Conservation (phyloP, 2,888 invertebrate genomes). For the Drosophila rellima region DNA sequence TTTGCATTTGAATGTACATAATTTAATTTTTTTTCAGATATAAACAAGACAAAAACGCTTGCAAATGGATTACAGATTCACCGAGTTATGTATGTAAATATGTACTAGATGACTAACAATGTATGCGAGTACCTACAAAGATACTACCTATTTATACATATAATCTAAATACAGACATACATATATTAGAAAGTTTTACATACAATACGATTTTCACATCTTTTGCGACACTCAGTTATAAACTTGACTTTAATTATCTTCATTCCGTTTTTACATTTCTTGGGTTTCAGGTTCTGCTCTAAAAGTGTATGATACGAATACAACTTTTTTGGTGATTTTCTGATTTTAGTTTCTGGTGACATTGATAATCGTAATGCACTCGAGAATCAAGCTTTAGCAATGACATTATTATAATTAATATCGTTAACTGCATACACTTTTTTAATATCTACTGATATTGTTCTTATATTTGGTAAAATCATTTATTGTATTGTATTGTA, state of each 20-base stretch:
- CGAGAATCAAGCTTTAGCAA: conserved; percentile 30
- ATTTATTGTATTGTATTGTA: conserved; percentile 48
- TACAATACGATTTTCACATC: conserved; percentile 47
- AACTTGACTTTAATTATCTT: conserved; percentile 1
- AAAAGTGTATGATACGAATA: conserved; percentile 63
- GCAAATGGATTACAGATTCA: conserved; percentile 69
- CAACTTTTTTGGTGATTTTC: conserved; percentile 44
- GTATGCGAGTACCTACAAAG: conserved; percentile 22
- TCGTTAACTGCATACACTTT: conserved; percentile 81
- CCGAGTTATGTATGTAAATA: conserved; percentile 50
- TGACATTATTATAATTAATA: conserved; percentile 63
- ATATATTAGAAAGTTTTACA: conserved; percentile 50
- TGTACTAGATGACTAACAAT: conserved; percentile 41
- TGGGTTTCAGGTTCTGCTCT: conserved; percentile 34
- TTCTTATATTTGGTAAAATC: conserved; percentile 63
- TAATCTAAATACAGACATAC: conserved; percentile 33
- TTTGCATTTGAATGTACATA: conserved; percentile 65
- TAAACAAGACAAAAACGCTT: conserved; percentile 78
- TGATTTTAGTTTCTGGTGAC: conserved; percentile 15
- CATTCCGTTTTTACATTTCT: conserved; percentile 24
- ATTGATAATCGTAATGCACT: conserved; percentile 13
- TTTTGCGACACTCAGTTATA: conserved; percentile 39
- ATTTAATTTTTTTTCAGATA: conserved; percentile 61
- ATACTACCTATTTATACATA: conserved; percentile 28
- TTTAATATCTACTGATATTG: conserved; percentile 73